Conservation (phyloP, 92 coral and sea anemone species). For the Muricea muricata region DNA sequence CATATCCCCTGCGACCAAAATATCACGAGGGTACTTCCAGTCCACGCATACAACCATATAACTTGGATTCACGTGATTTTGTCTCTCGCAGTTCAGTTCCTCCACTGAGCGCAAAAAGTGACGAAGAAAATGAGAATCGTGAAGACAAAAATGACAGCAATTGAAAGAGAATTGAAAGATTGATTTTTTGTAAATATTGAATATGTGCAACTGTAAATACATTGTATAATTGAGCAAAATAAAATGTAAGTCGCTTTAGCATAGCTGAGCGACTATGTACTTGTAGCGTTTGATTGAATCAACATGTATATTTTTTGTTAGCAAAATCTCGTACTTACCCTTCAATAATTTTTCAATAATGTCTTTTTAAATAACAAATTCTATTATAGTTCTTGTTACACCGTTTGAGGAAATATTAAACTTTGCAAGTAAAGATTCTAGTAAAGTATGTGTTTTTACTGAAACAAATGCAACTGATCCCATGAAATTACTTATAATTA, state of each 20-base stretch:
- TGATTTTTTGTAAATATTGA: background rate
- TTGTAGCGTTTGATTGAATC: too few relatives aligned
- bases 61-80: slow-evolving; percentile 26
- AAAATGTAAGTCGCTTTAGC: background rate
- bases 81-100: slow-evolving; percentile 14
- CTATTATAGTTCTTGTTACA: too few relatives aligned
- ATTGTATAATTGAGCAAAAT: background rate
- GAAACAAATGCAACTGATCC: too few relatives aligned
- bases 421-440: too few relatives aligned
- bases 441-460: too few relatives aligned
- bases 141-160: slow-evolving; percentile 12
- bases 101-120: slow-evolving; percentile 8
- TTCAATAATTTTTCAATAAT: too few relatives aligned
- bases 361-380: too few relatives aligned
- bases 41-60: slow-evolving; percentile 7
- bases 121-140: slow-evolving; percentile 14
- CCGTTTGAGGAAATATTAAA: too few relatives aligned
- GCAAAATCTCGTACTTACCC: too few relatives aligned
- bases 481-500: too few relatives aligned
- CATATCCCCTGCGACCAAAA: slow-evolving; percentile 23
- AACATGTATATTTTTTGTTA: too few relatives aligned
- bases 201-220: background rate
- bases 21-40: slow-evolving; percentile 22
- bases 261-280: background rate
- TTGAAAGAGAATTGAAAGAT: background rate